Conservation (phyloP, 1,140 invertebrate genomes). For the Papilio aristodemus region DNA sequence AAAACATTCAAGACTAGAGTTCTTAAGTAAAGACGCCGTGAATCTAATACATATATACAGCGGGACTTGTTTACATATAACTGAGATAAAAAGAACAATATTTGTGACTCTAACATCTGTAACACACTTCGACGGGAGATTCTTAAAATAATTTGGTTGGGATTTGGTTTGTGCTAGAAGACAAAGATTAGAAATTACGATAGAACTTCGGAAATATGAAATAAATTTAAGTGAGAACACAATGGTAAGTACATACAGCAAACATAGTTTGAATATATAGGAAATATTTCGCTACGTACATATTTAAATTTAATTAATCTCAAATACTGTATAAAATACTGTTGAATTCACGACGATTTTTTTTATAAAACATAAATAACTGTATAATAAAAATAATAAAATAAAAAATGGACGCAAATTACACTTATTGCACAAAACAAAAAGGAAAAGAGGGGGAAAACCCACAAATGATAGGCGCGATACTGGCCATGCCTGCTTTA, state of each 20-base stretch:
- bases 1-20: conserved; percentile 75
- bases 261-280: conserved; percentile 31
- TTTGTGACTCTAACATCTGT: conserved; percentile 62
- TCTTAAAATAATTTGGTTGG: conserved; percentile 63
- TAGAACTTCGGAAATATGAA: no score
- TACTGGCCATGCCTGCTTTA: conserved; percentile 53
- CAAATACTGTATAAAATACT: conserved; percentile 72
- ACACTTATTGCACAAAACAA: conserved; percentile 69
- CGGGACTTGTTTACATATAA: conserved; percentile 27
- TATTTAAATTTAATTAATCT: conserved; percentile 46
- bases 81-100: conserved; percentile 40
- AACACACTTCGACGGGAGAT: conserved; percentile 46
- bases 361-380: conserved; percentile 45
- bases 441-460: conserved; percentile 39
- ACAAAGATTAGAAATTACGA: conserved; percentile 43
- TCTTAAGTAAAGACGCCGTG: conserved; percentile 74
- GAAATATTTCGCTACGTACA: conserved; percentile 41
- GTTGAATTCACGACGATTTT: conserved; percentile 66
- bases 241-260: conserved; percentile 40
- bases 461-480: conserved; percentile 33
- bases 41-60: conserved; percentile 64
- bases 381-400: conserved; percentile 47
- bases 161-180: conserved; percentile 59
- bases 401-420: conserved; percentile 75
- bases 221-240: conserved; percentile 49